phyloP scores from a whole-genome alignment of 2,113 vertebrate genomes.

The Himantopus leucocephalus region DNA sequence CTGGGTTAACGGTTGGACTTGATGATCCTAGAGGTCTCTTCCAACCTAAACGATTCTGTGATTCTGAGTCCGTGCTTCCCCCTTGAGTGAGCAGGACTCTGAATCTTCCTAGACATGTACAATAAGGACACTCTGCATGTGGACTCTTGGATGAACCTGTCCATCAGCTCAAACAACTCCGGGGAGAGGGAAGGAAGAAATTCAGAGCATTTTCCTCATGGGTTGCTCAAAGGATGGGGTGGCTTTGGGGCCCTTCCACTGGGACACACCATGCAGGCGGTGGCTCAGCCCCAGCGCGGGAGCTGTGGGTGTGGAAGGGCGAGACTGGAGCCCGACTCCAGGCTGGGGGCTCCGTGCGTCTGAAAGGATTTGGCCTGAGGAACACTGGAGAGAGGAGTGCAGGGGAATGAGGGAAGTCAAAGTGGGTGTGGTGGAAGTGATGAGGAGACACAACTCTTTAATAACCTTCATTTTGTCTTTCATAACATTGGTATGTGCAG shows the following conservation, averaged over 20 bases:
- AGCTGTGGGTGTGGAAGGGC: not conserved
- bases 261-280: too few species aligned
- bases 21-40: not conserved
- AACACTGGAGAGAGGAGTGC: not conserved
- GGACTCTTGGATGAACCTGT: not conserved
- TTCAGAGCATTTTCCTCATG: not conserved
- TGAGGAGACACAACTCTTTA: not conserved
- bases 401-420: not conserved
- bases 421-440: not conserved
- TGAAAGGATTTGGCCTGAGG: not conserved
- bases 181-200: not conserved
- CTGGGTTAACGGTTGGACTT: not conserved
- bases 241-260: not conserved
- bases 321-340: not conserved
- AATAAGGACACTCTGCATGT: accelerated
- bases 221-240: not conserved
- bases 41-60: not conserved
- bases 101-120: not conserved
- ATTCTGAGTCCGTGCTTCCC: not conserved
- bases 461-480: slow-evolving; percentile 21
- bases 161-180: not conserved
- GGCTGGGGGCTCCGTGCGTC: not conserved
- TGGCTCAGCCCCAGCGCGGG: not conserved
- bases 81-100: not conserved
- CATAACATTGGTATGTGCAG: not conserved